Conservation (phyloP, 1,140 invertebrate species). For the Apis dorsata region DNA sequence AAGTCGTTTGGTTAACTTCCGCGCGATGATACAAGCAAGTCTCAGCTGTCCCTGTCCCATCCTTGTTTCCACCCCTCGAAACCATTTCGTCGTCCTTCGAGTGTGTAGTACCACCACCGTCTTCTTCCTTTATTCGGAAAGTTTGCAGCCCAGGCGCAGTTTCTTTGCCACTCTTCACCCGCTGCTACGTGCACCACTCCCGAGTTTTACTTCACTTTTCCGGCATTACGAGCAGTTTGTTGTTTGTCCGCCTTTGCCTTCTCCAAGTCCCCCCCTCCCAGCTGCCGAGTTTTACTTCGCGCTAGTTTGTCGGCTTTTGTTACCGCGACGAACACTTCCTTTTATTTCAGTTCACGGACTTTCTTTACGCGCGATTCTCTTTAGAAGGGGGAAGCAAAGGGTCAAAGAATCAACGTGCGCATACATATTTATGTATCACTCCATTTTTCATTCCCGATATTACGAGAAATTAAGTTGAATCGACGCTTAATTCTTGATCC, state of each 20-base stretch:
- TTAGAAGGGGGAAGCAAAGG: too few species aligned
- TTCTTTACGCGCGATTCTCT: not conserved
- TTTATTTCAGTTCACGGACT: not conserved
- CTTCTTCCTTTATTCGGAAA: not conserved
- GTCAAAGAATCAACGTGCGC: too few species aligned
- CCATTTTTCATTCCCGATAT: too few species aligned
- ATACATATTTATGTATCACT: too few species aligned
- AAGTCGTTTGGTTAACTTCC: not conserved
- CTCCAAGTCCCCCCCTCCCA: not conserved
- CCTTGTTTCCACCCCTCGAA: not conserved
- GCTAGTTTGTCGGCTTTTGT: slow-evolving; percentile 5
- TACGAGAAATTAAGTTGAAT: too few species aligned
- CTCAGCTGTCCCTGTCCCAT: not conserved
- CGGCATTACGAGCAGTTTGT: slow-evolving; percentile 21
- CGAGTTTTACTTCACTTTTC: slow-evolving; percentile 10
- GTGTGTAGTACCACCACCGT: not conserved
- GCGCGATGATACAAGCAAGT: not conserved
- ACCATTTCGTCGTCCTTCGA: not conserved
- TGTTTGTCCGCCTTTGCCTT: not conserved
- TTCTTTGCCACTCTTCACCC: not conserved
- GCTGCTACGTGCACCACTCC: not conserved
- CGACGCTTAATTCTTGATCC: too few species aligned
- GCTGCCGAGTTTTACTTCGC: slow-evolving; percentile 6
- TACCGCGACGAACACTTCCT: not conserved
- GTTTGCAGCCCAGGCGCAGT: not conserved